Evolutionary conservation across 2,888 invertebrate species (phyloP), one percentile per base, ranked within the genome.

Genomic region (Pseudanteris insignis): DNA sequence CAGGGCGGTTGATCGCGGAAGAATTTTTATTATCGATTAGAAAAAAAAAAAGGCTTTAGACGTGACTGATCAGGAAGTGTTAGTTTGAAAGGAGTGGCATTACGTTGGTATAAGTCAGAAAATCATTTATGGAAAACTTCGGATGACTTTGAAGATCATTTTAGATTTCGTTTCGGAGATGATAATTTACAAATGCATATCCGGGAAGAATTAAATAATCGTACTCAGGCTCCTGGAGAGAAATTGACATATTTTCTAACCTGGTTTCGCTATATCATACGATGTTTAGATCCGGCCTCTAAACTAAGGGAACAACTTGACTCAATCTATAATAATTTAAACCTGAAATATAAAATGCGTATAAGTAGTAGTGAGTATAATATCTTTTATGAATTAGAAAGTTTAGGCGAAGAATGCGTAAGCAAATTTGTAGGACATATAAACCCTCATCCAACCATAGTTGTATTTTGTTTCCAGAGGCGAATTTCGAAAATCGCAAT

Each of bases 131-230:
- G 48, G 38, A 1, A 10, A 8, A 14, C 6, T 13, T 50, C 33
- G 38, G 14, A 7, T 5, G 50, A 50, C 18, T 50, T 50, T 28
- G 18, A 33, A 2, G 33, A 40, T n/a, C 40, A 50, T 28, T 50
- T 50, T 26, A 14, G 33, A 2, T 1, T 18, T 3, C 26, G 30
- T 12, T 50, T 50, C 14, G 50, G 50, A 2, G 40, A 50, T 12
- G 12, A 40, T 15, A 40, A 50, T 40, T 40, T 33, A 15, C 32
- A 50, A 15, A n/a, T 40, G 4, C 4, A 33, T 0, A 32, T 38
- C 0, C 30, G 33, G 2, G 33, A 50, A 14, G 40, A 40, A 12
- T 11, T 38, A 4, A 9, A 18, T 0, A 4, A 6, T 1, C 33
- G 50, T 0, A 50, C 50, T 1, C 50, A 50, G 11, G 50, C 33